Conservation (phyloP, 2,888 invertebrate genomes). For the Drosophila greeni region DNA sequence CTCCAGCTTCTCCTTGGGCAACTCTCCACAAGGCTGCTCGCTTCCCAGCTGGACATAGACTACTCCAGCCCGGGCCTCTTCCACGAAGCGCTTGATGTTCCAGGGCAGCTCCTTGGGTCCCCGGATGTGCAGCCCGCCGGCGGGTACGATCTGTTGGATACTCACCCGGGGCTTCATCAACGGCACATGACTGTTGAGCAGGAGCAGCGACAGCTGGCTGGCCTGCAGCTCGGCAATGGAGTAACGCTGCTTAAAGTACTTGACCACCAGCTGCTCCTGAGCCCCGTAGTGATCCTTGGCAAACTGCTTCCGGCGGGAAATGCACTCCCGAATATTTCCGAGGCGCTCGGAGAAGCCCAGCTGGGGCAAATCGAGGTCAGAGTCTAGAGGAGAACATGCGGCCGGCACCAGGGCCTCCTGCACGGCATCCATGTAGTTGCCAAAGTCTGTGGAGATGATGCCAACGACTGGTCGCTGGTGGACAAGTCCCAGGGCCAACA, state of each 20-base stretch:
- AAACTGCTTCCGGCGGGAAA: conserved; percentile 72
- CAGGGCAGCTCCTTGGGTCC: conserved; percentile 76
- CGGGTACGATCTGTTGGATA: conserved; percentile 79
- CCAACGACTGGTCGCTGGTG: conserved; percentile 77
- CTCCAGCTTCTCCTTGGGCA: conserved; percentile 75
- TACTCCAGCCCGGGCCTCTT: conserved; percentile 78
- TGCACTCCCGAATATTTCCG: conserved; percentile 79
- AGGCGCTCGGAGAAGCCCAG: conserved; percentile 80
- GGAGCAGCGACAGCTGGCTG: conserved; percentile 78
- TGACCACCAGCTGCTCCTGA: conserved; percentile 74
- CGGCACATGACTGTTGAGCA: conserved; percentile 80
- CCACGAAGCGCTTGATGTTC: conserved; percentile 78
- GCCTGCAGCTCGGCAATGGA: conserved; percentile 78
- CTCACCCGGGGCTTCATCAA: conserved; percentile 79
- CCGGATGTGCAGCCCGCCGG: conserved; percentile 81
- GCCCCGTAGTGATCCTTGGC: conserved; percentile 70
- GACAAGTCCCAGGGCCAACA: conserved; percentile 77
- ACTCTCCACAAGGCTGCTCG: conserved; percentile 77
- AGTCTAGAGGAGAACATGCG: conserved; percentile 80
- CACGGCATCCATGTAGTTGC: conserved; percentile 78
- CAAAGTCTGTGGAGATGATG: conserved; percentile 78
- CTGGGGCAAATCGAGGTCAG: conserved; percentile 65
- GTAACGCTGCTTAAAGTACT: conserved; percentile 68
- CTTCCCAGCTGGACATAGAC: conserved; percentile 80
- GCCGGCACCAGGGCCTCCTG: conserved; percentile 79